Conservation (phyloP, 1,140 invertebrate genomes). For the Temnothorax longispinosus region DNA sequence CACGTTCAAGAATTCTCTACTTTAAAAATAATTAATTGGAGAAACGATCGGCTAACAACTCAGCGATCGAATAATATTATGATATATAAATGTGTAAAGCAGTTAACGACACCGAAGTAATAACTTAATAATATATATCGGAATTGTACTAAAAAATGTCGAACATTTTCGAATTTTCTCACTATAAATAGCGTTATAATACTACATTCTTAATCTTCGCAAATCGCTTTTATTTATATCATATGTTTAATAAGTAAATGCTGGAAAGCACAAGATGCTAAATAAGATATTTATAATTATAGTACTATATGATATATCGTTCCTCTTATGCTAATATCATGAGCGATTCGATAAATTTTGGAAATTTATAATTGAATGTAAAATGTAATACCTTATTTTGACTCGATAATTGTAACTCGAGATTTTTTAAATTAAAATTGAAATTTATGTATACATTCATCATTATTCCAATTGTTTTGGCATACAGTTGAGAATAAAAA, state of each 20-base stretch:
- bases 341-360: too few species aligned
- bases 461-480: too few species aligned
- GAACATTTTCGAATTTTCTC: conserved; percentile 29
- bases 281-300: neutral
- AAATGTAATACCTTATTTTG: too few species aligned
- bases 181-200: conserved; percentile 37
- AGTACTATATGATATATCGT: neutral
- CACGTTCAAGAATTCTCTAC: conserved; percentile 10
- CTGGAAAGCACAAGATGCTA: neutral
- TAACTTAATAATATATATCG: conserved; percentile 15
- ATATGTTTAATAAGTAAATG: neutral
- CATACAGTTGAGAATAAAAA: too few species aligned
- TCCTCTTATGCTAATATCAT: too few species aligned
- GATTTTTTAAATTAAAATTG: too few species aligned
- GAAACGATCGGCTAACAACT: neutral
- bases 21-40: conserved; percentile 14
- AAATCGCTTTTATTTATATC: conserved; percentile 8
- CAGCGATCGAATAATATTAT: neutral
- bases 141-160: neutral
- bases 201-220: conserved; percentile 5
- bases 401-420: too few species aligned
- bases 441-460: too few species aligned
- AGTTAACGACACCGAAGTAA: neutral
- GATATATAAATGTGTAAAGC: neutral
- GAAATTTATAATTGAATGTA: too few species aligned